Percentiles rank a stretch among this genome's conserved stretches.
Conservation (phyloP, 2,113 vertebrate genomes). For the Emydura subglobosa region DNA sequence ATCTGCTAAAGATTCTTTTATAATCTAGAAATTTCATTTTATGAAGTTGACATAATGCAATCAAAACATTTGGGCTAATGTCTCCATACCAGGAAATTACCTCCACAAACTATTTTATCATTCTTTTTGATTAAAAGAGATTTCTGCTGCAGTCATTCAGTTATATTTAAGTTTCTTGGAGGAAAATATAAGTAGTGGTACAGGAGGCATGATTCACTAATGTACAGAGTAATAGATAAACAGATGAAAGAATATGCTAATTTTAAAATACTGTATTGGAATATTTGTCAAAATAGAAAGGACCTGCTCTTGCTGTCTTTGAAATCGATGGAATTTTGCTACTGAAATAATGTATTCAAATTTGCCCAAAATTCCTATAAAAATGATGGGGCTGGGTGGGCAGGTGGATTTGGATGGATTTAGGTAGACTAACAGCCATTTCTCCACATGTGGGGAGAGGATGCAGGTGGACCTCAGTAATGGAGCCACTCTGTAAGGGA, state of each 20-base stretch:
- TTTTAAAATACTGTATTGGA: neutral
- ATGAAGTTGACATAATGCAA: constrained; percentile 86
- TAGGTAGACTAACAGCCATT: neutral
- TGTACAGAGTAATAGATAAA: constrained; percentile 5
- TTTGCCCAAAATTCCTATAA: neutral
- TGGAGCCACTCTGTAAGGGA: neutral
- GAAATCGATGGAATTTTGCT: neutral
- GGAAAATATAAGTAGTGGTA: neutral
- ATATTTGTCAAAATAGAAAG: neutral
- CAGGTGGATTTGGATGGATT: too few relatives aligned
- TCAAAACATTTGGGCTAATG: constrained; percentile 85
- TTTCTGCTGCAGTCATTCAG: neutral
- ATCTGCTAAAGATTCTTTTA: constrained; percentile 88
- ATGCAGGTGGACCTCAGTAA: neutral
- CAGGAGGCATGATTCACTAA: neutral
- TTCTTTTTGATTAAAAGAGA: neutral
- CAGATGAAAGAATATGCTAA: neutral
- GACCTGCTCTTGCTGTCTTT: neutral
- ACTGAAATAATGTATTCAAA: neutral
- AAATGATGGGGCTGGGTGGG: neutral
- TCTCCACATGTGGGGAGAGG: neutral
- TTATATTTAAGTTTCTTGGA: neutral
- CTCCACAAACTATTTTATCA: constrained; percentile 75
- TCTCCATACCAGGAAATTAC: constrained; percentile 83
- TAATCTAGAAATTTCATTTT: constrained; percentile 90